A percentile compares a stretch with the other conserved stretches of the same genome.
Conservation (phyloP, 2,888 invertebrate species). For the Latheticus oryzae region DNA sequence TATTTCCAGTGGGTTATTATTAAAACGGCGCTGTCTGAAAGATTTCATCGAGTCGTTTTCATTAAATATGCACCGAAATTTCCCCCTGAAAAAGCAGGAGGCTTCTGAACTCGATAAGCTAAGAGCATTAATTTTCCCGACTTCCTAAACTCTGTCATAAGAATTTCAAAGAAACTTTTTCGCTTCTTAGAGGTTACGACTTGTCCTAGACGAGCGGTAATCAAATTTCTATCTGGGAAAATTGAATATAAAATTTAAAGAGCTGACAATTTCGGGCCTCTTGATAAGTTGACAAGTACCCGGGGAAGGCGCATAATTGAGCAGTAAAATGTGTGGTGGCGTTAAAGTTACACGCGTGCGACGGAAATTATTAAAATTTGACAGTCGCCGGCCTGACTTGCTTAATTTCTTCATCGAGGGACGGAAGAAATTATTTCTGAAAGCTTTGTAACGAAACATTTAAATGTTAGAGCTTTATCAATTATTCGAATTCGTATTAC, state of each 20-base stretch:
- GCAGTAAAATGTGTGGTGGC: constrained; percentile 58
- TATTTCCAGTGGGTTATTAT: constrained; percentile 21
- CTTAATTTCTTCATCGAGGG: constrained; percentile 30
- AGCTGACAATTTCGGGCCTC: constrained; percentile 61
- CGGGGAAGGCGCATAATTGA: constrained; percentile 63
- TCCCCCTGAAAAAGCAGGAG: constrained; percentile 28
- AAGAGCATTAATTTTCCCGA: constrained; percentile 51
- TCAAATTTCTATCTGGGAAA: constrained; percentile 62
- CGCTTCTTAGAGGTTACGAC: constrained; percentile 51
- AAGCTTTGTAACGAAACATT: constrained; percentile 1
- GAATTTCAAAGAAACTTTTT: constrained; percentile 52
- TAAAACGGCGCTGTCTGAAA: constrained; percentile 22
- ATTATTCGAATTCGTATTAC: too few relatives aligned
- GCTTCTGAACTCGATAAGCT: constrained; percentile 45
- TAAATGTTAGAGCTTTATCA: too few relatives aligned
- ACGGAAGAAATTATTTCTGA: not conserved
- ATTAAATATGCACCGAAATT: constrained; percentile 41
- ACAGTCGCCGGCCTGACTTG: constrained; percentile 53
- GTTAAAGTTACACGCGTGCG: constrained; percentile 59
- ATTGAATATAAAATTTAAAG: constrained; percentile 66
- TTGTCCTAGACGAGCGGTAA: constrained; percentile 59
- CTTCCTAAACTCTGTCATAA: constrained; percentile 49
- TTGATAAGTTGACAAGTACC: constrained; percentile 64
- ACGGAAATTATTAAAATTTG: constrained; percentile 61
- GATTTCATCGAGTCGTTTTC: constrained; percentile 34